Conservation (phyloP, 2,113 vertebrate species). For the Capreolus pygargus region DNA sequence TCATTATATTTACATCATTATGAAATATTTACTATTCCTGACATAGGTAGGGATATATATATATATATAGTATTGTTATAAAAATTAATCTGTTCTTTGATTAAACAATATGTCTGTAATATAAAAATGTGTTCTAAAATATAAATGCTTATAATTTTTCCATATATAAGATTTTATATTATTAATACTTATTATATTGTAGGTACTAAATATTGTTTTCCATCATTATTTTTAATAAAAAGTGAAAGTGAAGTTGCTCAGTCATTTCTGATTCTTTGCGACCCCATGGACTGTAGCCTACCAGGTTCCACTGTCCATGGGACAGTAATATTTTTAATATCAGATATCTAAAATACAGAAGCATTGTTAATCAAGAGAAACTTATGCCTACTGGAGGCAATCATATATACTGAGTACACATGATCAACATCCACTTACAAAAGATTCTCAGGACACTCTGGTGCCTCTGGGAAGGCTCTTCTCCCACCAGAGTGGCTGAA, state of each 20-base stretch:
- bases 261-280: too few relatives aligned
- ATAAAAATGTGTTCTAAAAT: background rate
- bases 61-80: background rate
- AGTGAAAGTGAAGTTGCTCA: too few relatives aligned
- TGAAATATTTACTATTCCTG: background rate
- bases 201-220: background rate
- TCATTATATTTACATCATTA: background rate
- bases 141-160: background rate
- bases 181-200: background rate
- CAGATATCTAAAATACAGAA: background rate
- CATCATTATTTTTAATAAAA: background rate
- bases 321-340: background rate
- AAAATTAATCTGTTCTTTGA: background rate
- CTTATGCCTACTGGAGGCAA: rapidly evolving
- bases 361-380: background rate
- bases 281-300: too few relatives aligned
- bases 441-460: background rate
- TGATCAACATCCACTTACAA: rapidly evolving
- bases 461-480: background rate
- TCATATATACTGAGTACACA: too few relatives aligned
- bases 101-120: background rate
- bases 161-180: background rate
- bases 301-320: too few relatives aligned
- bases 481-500: rapidly evolving
- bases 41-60: background rate